Base-by-base conservation (phyloP, 2,797 vertebrate genomes). In the Caiman crocodilus region DNA sequence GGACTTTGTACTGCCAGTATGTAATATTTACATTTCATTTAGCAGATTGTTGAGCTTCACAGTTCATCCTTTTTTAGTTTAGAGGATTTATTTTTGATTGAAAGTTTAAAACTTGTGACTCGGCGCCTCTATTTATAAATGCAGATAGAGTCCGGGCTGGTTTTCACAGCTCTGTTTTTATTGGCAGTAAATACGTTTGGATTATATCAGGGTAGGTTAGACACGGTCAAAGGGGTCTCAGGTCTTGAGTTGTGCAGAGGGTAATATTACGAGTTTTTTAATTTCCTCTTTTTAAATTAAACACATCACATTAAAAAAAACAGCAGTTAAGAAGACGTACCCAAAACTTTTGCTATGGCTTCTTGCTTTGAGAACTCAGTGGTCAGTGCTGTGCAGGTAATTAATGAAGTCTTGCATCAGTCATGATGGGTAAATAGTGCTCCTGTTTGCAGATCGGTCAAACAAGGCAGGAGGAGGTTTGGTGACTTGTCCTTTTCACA, bases 41-140 rank as follows among this genome's bases (percentile, higher is more conserved):
- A 57, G 69, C 90, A 81, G 80, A 5, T 13, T 78, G 77, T 0
- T 60, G 59, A 61, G 56, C 61, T 63, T 81, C 32, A 6, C 71
- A 4, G 30, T 8, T 89, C 1, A 0, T 42, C 7, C 6, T 10
- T 56, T 18, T 93, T 91, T 60, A 82, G 63, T 84, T 87, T 13
- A 42, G 60, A 77, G n/a, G n/a, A 4, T 93, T 92, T 95, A 65
- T 95, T 95, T 95, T 83, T 90, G 81, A 71, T 76, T 85, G 78
- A 81, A 96, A 93, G 82, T 28, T 55, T 84, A 71, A 77, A 85
- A 73, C 56, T 92, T 82, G 56, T 57, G 91, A 87, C 78, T 92
- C 1, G 2, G 59, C 80, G 79, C 86, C 75, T 50, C 0, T 32
- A 87, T 87, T 91, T 91, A 63, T 81, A 78, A 84, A 8, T 42